A percentile compares a stretch with the other conserved stretches of the same genome.
These are phyloP conservation scores for Acrobasis consociella DNA, from an alignment of 2,888 invertebrate species.

Conservation along the genomic window DNA sequence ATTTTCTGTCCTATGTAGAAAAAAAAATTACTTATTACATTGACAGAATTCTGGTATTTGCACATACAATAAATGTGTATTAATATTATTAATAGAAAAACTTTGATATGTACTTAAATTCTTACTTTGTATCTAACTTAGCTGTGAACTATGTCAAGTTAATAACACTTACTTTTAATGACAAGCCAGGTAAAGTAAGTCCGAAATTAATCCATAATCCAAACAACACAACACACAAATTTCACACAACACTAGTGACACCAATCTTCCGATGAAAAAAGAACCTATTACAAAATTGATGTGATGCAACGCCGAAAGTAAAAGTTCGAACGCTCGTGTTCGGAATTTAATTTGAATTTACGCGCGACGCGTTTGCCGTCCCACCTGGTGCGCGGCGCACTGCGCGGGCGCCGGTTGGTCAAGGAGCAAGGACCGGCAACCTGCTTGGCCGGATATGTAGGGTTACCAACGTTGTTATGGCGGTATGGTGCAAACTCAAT, in stretches of 20 bases:
- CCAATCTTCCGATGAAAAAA: slow-evolving; percentile 24
- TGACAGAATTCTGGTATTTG: too few relatives aligned
- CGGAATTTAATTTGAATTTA: slow-evolving; percentile 40
- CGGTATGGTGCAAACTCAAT: slow-evolving; percentile 26
- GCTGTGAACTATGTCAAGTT: background rate
- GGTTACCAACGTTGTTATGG: slow-evolving; percentile 46
- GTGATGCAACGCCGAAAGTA: slow-evolving; percentile 54
- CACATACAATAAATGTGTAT: too few relatives aligned
- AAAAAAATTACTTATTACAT: too few relatives aligned
- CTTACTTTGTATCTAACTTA: too few relatives aligned
- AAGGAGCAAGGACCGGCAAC: slow-evolving; percentile 51
- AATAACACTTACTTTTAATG: background rate
- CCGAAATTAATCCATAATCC: slow-evolving; percentile 32
- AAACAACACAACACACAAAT: slow-evolving; percentile 31
- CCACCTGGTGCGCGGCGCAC: slow-evolving; percentile 65
- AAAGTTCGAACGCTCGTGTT: slow-evolving; percentile 48
- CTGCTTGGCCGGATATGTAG: slow-evolving; percentile 69
- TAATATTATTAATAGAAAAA: too few relatives aligned
- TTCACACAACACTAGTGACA: slow-evolving; percentile 16
- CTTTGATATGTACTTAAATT: too few relatives aligned
- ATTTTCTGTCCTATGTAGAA: too few relatives aligned
- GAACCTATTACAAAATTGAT: slow-evolving; percentile 41
- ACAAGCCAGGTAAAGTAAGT: background rate
- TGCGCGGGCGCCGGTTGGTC: slow-evolving; percentile 53
- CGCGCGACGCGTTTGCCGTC: slow-evolving; percentile 50